Conservation (phyloP, 2,797 vertebrate genomes). For the Malacoctenus gilli region DNA sequence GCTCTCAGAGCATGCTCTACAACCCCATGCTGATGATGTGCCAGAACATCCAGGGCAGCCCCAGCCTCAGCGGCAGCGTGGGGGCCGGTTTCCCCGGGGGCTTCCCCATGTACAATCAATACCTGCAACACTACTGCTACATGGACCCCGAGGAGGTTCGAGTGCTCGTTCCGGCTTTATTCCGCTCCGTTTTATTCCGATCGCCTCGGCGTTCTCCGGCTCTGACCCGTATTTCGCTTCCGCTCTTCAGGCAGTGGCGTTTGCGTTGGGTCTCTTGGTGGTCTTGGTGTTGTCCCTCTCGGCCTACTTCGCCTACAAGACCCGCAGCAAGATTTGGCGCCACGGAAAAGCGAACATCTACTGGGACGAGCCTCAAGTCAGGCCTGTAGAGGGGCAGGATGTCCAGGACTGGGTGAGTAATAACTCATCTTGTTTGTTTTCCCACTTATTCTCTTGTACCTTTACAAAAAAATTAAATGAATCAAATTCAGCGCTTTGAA, state of each 20-base stretch:
- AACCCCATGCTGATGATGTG: slow-evolving; percentile 88
- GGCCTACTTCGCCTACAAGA: slow-evolving; percentile 87
- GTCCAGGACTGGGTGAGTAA: slow-evolving; percentile 87
- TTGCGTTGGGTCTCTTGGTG: slow-evolving; percentile 86
- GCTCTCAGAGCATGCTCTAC: slow-evolving; percentile 83
- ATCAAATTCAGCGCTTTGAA: background rate
- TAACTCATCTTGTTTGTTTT: background rate
- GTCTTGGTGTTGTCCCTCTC: slow-evolving; percentile 82
- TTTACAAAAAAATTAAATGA: background rate
- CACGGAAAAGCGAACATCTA: slow-evolving; percentile 85
- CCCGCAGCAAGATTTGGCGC: slow-evolving; percentile 87
- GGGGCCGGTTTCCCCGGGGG: slow-evolving; percentile 72
- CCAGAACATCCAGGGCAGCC: slow-evolving; percentile 77
- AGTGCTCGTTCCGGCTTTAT: background rate
- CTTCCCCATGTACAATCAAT: slow-evolving; percentile 81
- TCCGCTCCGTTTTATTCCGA: background rate
- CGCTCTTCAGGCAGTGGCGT: slow-evolving; percentile 80
- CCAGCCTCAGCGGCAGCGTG: slow-evolving; percentile 72
- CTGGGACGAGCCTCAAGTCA: slow-evolving; percentile 77
- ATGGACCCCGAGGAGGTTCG: slow-evolving; percentile 89
- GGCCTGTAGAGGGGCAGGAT: slow-evolving; percentile 75
- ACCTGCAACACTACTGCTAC: slow-evolving; percentile 89
- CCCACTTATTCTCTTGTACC: background rate
- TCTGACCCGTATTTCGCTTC: background rate
- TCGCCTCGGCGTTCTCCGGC: background rate